A percentile compares a stretch with the other conserved stretches of the same genome.
Conservation (phyloP, 2,113 vertebrate genomes). For the Rhombomys opimus region DNA sequence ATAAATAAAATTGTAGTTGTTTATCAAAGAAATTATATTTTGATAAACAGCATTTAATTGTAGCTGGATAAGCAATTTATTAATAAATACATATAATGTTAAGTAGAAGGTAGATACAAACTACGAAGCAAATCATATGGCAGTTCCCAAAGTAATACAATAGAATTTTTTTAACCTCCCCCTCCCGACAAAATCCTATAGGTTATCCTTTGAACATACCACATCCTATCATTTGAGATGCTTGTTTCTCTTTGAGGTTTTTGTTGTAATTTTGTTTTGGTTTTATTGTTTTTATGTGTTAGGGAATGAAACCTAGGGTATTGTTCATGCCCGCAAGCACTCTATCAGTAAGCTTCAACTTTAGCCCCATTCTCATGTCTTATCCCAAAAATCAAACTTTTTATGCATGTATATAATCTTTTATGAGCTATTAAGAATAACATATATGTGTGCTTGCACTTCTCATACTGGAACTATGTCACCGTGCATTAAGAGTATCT, state of each 20-base stretch:
- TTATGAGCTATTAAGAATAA: not conserved
- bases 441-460: not conserved
- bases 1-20: not conserved
- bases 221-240: not conserved
- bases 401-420: not conserved
- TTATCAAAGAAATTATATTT: slow-evolving; percentile 43
- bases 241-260: not conserved
- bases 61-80: not conserved
- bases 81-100: not conserved
- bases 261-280: not conserved
- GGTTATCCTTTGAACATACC: not conserved
- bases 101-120: slow-evolving; percentile 34
- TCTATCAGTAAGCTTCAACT: not conserved
- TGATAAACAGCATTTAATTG: not conserved
- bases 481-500: slow-evolving; percentile 40
- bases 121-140: slow-evolving; percentile 21
- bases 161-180: not conserved
- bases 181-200: not conserved
- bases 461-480: not conserved
- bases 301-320: not conserved
- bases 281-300: not conserved
- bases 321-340: not conserved
- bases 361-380: not conserved
- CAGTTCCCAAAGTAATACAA: slow-evolving; percentile 13
- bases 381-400: slow-evolving; percentile 10